A percentile compares a stretch with the other conserved stretches of the same genome.
Evolutionary conservation across 2,113 vertebrate genomes (phyloP).

Genomic region (Corvus cornix): DNA sequence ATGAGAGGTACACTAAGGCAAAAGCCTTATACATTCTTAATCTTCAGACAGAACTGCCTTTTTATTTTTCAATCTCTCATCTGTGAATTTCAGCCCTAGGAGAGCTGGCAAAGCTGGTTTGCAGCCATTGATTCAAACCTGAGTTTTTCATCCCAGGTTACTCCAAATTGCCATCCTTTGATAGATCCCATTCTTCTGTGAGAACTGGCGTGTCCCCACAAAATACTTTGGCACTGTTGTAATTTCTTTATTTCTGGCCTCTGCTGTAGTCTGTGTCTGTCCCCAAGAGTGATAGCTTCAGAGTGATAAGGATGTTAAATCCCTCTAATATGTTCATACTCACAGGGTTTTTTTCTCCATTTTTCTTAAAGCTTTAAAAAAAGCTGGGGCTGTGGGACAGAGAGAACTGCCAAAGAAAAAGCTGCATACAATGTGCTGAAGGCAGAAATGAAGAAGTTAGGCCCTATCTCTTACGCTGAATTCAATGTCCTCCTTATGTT

Average conservation of each 20-base stretch:
- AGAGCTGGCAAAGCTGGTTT: neutral
- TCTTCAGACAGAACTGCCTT: neutral
- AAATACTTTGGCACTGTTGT: neutral
- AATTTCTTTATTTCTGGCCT: neutral
- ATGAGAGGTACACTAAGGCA: neutral
- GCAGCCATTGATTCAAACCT: neutral
- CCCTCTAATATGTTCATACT: neutral
- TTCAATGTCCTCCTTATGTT: conserved; percentile 87
- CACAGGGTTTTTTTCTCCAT: neutral
- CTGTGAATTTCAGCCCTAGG: neutral
- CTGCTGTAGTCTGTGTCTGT: neutral
- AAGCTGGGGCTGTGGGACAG: conserved; percentile 80
- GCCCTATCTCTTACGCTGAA: conserved; percentile 89
- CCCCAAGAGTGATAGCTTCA: neutral
- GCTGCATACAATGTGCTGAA: conserved; percentile 79
- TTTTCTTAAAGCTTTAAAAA: conserved; percentile 79
- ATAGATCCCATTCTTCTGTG: neutral
- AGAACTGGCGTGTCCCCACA: neutral
- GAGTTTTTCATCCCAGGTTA: neutral
- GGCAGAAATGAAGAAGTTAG: conserved; percentile 83
- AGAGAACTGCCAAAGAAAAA: conserved; percentile 78
- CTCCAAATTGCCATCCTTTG: neutral
- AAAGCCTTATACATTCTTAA: neutral
- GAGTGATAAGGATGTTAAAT: neutral
- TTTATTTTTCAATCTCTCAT: neutral